Conservation (phyloP, 2,113 vertebrate species). For the Argyrosomus japonicus region DNA sequence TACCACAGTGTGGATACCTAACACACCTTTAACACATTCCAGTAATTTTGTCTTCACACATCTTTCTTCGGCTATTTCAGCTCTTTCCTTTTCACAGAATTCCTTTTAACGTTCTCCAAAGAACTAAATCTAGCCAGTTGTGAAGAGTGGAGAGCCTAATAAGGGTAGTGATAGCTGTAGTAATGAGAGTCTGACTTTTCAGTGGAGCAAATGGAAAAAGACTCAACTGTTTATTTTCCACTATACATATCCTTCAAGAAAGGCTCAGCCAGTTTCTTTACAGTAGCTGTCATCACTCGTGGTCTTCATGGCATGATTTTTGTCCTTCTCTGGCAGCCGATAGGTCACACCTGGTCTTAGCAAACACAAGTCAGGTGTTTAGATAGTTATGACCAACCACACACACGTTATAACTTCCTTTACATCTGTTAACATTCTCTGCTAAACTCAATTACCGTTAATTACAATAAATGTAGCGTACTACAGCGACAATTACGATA, state of each 20-base stretch:
- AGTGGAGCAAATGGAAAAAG: conserved; percentile 1
- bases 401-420: neutral
- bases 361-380: conserved; percentile 21
- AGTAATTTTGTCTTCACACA: neutral
- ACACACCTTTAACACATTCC: neutral
- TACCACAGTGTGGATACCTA: neutral
- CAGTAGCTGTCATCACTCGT: neutral
- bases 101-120: conserved; percentile 13
- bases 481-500: neutral
- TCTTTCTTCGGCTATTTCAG: neutral
- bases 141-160: neutral
- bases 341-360: neutral
- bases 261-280: neutral
- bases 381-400: too few relatives aligned
- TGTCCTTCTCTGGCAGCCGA: conserved; percentile 5
- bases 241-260: neutral
- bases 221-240: neutral
- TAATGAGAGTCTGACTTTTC: conserved; percentile 7
- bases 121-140: neutral
- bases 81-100: conserved; percentile 9
- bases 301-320: neutral
- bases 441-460: neutral
- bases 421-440: neutral
- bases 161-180: neutral
- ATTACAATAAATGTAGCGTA: neutral